Evolutionary conservation across 2,888 invertebrate genomes (phyloP).

Genomic region (Leptinotarsa juncta): DNA sequence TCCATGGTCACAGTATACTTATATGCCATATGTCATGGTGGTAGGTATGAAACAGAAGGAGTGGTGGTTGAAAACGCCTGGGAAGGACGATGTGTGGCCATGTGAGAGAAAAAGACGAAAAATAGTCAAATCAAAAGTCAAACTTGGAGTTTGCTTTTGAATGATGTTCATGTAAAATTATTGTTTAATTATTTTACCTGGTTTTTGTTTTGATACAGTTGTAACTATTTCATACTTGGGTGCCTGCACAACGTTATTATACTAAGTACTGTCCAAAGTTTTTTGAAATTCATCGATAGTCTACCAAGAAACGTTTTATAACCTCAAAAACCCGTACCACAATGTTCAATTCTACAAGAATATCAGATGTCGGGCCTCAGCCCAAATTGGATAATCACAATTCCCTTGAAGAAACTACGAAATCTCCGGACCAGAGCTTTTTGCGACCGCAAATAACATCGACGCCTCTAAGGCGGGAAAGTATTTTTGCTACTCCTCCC

Average conservation of each 20-base stretch:
- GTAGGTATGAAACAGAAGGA: no score
- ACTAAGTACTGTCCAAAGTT: neutral
- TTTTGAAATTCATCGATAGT: neutral
- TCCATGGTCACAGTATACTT: no score
- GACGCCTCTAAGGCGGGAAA: conserved; percentile 49
- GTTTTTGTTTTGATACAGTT: neutral
- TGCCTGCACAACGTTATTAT: neutral
- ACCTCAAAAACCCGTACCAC: conserved; percentile 26
- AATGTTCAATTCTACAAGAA: conserved; percentile 46
- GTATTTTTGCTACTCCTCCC: conserved; percentile 47
- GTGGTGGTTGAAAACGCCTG: no score
- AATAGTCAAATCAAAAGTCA: no score
- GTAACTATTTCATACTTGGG: neutral
- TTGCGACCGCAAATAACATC: conserved; percentile 51
- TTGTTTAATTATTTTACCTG: conserved; percentile 28
- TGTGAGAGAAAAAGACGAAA: no score
- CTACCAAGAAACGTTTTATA: conserved; percentile 22
- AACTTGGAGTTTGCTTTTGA: no score
- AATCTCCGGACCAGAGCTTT: conserved; percentile 39
- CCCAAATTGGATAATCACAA: conserved; percentile 34
- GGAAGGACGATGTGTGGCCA: no score
- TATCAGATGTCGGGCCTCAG: conserved; percentile 33
- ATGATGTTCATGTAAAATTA: conserved; percentile 44
- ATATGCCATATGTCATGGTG: no score
- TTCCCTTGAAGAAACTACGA: conserved; percentile 36